Evolutionary conservation across 2,888 invertebrate genomes (phyloP).

Genomic region (Drosophila pseudotalamancana): DNA sequence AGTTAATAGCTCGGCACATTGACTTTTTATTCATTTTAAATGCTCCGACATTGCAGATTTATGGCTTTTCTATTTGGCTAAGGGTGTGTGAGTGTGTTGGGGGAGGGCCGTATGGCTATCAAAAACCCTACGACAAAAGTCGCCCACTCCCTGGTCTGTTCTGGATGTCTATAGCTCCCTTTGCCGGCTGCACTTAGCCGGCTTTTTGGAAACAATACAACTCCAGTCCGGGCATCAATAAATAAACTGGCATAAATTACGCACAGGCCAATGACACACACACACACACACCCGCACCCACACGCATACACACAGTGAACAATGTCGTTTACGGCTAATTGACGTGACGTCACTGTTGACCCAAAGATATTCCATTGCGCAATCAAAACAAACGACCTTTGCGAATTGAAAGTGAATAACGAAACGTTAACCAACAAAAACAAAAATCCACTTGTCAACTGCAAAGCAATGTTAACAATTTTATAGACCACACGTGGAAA

Average conservation of each 20-base stretch:
- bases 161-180: constrained; percentile 14
- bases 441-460: neutral
- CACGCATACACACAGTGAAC: constrained; percentile 24
- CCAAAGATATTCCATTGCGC: constrained; percentile 36
- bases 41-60: constrained; percentile 78
- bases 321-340: constrained; percentile 67
- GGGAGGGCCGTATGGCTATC: constrained; percentile 31
- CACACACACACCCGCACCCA: constrained; percentile 21
- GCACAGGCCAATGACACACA: constrained; percentile 60
- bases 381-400: constrained; percentile 46
- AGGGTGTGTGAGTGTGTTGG: constrained; percentile 19
- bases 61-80: constrained; percentile 78
- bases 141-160: constrained; percentile 12
- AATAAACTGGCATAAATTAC: constrained; percentile 78
- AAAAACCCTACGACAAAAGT: constrained; percentile 15
- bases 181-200: constrained; percentile 73
- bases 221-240: constrained; percentile 66
- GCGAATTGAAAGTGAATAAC: constrained; percentile 41
- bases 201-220: constrained; percentile 75
- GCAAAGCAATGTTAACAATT: neutral
- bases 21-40: constrained; percentile 81
- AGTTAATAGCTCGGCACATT: constrained; percentile 81
- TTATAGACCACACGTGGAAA: neutral
- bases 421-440: neutral
- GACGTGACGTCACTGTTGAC: constrained; percentile 56